These are phyloP conservation scores for Xiphophorus birchmanni DNA, from an alignment of 2,797 vertebrate species.

Conservation along the genomic window DNA sequence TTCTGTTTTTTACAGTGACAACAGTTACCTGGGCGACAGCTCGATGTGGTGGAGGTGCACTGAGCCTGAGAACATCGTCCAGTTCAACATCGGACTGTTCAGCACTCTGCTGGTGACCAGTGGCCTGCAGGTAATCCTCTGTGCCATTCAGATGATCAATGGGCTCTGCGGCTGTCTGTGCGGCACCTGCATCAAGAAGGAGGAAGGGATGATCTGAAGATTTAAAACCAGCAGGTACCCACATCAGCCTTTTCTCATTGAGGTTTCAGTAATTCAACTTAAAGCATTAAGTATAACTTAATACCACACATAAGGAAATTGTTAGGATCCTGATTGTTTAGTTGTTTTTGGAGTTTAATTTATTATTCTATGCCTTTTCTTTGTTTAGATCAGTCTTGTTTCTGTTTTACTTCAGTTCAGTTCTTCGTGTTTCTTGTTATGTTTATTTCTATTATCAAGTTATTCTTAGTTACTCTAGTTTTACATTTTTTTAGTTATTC, in stretches of 20 bases:
- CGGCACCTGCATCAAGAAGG: conserved; percentile 75
- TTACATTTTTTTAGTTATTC: too few species aligned
- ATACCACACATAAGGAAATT: background rate
- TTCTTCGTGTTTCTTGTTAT: too few species aligned
- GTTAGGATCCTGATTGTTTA: too few species aligned
- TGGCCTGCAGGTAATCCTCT: conserved; percentile 75
- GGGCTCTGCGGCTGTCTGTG: conserved; percentile 84
- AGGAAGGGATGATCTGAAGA: conserved; percentile 45
- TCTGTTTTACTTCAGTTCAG: too few species aligned
- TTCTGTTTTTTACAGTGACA: conserved; percentile 43
- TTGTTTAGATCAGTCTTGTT: too few species aligned
- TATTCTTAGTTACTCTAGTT: too few species aligned
- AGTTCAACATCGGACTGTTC: conserved; percentile 82
- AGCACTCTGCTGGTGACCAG: conserved; percentile 72
- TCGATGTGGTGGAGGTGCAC: conserved; percentile 51
- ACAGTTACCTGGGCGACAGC: conserved; percentile 70
- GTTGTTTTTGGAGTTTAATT: too few species aligned
- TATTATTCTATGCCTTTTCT: too few species aligned
- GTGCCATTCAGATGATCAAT: conserved; percentile 81
- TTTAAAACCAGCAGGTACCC: rapidly evolving
- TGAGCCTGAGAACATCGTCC: conserved; percentile 70
- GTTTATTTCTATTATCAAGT: too few species aligned
- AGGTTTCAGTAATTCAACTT: background rate
- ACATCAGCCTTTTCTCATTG: background rate
- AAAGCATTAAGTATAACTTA: background rate